phyloP scores from a whole-genome alignment of 1,140 invertebrate genomes.

The Cotesia chilonis region DNA sequence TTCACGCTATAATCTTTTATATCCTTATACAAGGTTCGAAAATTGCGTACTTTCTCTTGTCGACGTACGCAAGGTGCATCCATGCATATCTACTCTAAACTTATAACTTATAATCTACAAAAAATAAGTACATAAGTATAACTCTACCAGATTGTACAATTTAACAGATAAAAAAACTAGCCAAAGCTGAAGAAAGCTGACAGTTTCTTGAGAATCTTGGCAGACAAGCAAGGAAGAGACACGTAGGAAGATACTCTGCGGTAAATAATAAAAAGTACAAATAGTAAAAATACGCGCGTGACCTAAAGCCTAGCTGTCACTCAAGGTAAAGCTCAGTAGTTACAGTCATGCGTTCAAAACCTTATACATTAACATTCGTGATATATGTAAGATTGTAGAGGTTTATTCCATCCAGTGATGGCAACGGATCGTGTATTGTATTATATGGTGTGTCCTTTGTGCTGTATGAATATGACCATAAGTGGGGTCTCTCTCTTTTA shows the following conservation, averaged over 20 bases:
- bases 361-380: conserved; percentile 49
- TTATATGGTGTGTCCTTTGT: conserved; percentile 9
- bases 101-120: too few species aligned
- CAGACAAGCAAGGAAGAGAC: not conserved
- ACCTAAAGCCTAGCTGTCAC: conserved; percentile 34
- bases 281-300: conserved; percentile 54
- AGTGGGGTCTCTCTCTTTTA: conserved; percentile 13
- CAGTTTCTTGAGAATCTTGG: not conserved
- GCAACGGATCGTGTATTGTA: too few species aligned
- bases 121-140: too few species aligned
- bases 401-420: conserved; percentile 40
- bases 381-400: conserved; percentile 23
- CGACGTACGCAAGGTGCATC: too few species aligned
- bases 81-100: too few species aligned
- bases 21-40: too few species aligned
- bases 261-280: not conserved
- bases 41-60: too few species aligned
- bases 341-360: conserved; percentile 60
- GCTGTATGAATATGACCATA: conserved; percentile 19
- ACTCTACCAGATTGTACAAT: not conserved
- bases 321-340: conserved; percentile 52
- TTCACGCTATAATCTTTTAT: too few species aligned
- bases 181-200: too few species aligned
- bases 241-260: too few species aligned
- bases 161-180: not conserved